Evolutionary conservation across 1,140 invertebrate genomes (phyloP).

Genomic region (Pseudomyrmex gracilis): DNA sequence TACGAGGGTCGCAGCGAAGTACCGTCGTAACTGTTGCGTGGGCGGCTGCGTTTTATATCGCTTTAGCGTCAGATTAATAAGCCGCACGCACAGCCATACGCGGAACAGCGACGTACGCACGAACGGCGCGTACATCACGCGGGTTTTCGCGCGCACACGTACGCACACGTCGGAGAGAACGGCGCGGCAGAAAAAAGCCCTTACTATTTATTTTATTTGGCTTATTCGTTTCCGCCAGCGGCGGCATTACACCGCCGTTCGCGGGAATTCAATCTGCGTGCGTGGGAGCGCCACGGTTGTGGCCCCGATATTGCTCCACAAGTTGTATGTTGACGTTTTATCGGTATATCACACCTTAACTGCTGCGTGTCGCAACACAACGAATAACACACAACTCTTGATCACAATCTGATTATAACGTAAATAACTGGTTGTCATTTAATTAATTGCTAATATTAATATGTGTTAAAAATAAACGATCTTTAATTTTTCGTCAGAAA

Average conservation of each 20-base stretch:
- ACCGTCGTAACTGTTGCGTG: conserved; percentile 78
- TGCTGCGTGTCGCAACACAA: too few relatives aligned
- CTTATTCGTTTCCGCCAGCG: conserved; percentile 80
- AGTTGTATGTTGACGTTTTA: neutral
- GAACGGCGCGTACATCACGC: conserved; percentile 65
- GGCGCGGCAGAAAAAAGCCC: conserved; percentile 68
- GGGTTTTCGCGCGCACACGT: conserved; percentile 45
- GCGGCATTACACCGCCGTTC: conserved; percentile 75
- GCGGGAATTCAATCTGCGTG: conserved; percentile 80
- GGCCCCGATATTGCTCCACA: conserved; percentile 2
- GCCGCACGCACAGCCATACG: conserved; percentile 69
- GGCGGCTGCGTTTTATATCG: conserved; percentile 78
- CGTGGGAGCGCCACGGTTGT: conserved; percentile 39
- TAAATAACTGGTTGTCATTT: neutral
- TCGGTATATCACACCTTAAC: conserved; percentile 6
- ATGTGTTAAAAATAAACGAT: neutral
- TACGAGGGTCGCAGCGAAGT: conserved; percentile 67
- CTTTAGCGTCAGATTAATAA: conserved; percentile 82
- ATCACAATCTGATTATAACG: neutral
- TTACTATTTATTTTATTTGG: conserved; percentile 80
- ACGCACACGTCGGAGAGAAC: conserved; percentile 47
- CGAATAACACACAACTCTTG: too few relatives aligned
- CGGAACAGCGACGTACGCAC: conserved; percentile 47
- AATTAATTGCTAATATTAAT: neutral
- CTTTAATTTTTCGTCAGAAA: too few relatives aligned